Percentiles rank a stretch among this genome's conserved stretches.
Conservation (phyloP, 2,797 vertebrate species). For the Crocidura indochinensis region DNA sequence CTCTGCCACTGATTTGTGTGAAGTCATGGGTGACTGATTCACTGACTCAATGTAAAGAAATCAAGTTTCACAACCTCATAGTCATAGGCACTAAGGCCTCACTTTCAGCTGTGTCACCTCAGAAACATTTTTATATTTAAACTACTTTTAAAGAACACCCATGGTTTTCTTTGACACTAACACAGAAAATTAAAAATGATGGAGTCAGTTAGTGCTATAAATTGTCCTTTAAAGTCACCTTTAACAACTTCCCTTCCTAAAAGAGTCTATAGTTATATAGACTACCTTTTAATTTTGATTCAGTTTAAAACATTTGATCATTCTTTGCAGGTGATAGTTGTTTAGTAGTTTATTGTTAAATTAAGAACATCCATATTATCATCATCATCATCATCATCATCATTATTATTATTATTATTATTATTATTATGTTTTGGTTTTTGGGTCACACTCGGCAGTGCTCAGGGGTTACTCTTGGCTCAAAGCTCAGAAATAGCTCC, state of each 20-base stretch:
- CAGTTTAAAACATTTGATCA: background rate
- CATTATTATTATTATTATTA: too few species aligned
- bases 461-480: too few species aligned
- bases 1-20: background rate
- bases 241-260: background rate
- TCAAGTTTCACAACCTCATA: slow-evolving; percentile 27
- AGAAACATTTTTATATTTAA: slow-evolving; percentile 33
- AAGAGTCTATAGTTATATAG: background rate
- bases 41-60: background rate
- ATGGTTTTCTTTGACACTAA: background rate
- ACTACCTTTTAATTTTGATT: background rate
- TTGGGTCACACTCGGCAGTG: too few species aligned
- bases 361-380: background rate
- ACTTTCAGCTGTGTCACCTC: background rate
- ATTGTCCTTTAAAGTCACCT: background rate
- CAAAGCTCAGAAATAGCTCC: too few species aligned
- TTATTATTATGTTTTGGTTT: too few species aligned
- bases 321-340: background rate
- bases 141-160: slow-evolving; percentile 8
- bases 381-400: too few species aligned
- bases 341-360: slow-evolving; percentile 9
- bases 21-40: background rate
- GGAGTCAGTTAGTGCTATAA: background rate
- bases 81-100: background rate
- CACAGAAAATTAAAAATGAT: background rate